These are phyloP conservation scores for Homarus americanus DNA, from an alignment of 1,140 invertebrate genomes.

Conservation along the genomic window DNA sequence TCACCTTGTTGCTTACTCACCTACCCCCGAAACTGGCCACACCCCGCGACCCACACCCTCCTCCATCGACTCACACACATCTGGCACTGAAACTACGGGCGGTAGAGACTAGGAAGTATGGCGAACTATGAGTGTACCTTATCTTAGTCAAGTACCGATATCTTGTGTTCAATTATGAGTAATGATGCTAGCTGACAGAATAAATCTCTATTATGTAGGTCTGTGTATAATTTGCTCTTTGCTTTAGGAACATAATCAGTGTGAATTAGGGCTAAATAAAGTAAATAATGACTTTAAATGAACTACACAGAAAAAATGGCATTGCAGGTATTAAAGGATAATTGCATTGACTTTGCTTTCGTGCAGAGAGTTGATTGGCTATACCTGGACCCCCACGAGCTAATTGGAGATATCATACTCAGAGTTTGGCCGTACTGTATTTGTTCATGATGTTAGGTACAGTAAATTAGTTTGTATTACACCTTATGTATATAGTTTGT, in stretches of 20 bases:
- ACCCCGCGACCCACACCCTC: too few species aligned
- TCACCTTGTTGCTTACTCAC: too few species aligned
- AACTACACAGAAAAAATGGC: constrained; percentile 3
- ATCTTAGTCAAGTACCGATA: not conserved
- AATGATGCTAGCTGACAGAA: not conserved
- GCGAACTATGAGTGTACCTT: not conserved
- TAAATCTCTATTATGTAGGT: not conserved
- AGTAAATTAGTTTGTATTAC: too few species aligned
- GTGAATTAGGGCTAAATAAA: not conserved
- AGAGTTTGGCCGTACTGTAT: too few species aligned
- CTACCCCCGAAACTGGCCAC: too few species aligned
- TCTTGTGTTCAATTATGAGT: not conserved
- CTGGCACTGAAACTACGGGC: too few species aligned
- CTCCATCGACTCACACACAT: too few species aligned
- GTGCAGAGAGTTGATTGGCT: not conserved
- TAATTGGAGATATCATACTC: too few species aligned
- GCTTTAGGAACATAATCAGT: not conserved
- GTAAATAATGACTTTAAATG: constrained; percentile 3
- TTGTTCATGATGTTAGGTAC: too few species aligned
- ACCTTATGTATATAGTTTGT: too few species aligned
- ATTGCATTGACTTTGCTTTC: constrained; percentile 11
- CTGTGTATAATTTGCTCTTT: not conserved
- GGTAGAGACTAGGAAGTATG: not conserved
- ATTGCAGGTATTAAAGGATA: not conserved
- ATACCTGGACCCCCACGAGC: not conserved